Conservation (phyloP, 2,888 invertebrate species). For the Drosophila helvetica region DNA sequence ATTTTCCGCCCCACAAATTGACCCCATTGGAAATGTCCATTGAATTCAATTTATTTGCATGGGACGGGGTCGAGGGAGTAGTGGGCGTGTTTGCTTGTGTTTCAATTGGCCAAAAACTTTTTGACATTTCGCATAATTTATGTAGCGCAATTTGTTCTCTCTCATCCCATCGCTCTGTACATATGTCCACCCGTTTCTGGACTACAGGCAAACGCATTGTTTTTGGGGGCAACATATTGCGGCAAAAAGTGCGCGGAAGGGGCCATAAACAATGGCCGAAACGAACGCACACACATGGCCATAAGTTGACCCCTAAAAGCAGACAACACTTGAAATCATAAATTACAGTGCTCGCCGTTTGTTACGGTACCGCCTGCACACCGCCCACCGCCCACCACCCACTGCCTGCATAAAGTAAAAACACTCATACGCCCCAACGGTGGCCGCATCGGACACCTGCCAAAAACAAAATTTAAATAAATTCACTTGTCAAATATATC, state of each 20-base stretch:
- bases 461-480: constrained; percentile 55
- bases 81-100: constrained; percentile 3
- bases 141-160: constrained; percentile 58
- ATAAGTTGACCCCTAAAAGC: constrained; percentile 65
- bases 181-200: background rate
- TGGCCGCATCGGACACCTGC: constrained; percentile 56
- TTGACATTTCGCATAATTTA: constrained; percentile 61
- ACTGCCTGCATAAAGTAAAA: constrained; percentile 66
- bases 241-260: constrained; percentile 32
- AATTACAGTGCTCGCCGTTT: constrained; percentile 50
- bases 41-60: constrained; percentile 36
- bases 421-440: constrained; percentile 59
- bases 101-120: constrained; percentile 48
- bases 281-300: constrained; percentile 31
- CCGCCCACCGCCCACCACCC: constrained; percentile 44
- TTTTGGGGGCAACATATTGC: constrained; percentile 42
- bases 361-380: constrained; percentile 45
- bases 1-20: constrained; percentile 6
- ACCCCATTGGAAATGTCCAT: constrained; percentile 12
- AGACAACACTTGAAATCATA: constrained; percentile 60
- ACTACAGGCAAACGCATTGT: constrained; percentile 36
- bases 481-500: constrained; percentile 48
- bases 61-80: constrained; percentile 5
- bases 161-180: background rate
- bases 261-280: constrained; percentile 67